phyloP scores from a whole-genome alignment of 2,797 vertebrate species.

The Tinamus major region DNA sequence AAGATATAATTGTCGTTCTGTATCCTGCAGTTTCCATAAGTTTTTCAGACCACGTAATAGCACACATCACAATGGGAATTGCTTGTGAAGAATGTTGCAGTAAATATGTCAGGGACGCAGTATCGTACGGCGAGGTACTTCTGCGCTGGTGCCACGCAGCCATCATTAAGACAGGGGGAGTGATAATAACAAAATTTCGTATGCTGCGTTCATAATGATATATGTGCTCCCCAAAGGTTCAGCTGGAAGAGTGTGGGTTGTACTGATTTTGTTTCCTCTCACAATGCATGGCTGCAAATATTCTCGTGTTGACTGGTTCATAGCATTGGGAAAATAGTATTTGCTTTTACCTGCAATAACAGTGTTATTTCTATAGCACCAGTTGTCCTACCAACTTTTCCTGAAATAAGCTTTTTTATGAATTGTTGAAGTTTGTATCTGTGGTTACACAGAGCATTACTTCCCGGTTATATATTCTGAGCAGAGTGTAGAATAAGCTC shows the following conservation, averaged over 20 bases:
- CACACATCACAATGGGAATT: background rate
- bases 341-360: conserved; percentile 15
- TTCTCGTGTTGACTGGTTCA: background rate
- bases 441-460: background rate
- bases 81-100: conserved; percentile 59
- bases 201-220: background rate
- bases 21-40: conserved; percentile 42
- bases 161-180: conserved; percentile 24
- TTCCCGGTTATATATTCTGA: background rate
- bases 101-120: conserved; percentile 62
- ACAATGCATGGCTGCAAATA: background rate
- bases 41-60: conserved; percentile 46
- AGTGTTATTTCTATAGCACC: background rate
- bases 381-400: background rate
- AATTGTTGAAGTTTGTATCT: background rate
- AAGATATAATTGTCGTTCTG: conserved; percentile 62
- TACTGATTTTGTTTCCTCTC: background rate
- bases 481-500: background rate
- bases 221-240: background rate
- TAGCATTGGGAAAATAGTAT: background rate
- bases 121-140: background rate
- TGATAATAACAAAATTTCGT: conserved; percentile 35
- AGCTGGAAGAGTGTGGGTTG: background rate
- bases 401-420: background rate
- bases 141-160: background rate